phyloP scores from a whole-genome alignment of 2,797 vertebrate genomes.

The Melanogrammus aeglefinus region DNA sequence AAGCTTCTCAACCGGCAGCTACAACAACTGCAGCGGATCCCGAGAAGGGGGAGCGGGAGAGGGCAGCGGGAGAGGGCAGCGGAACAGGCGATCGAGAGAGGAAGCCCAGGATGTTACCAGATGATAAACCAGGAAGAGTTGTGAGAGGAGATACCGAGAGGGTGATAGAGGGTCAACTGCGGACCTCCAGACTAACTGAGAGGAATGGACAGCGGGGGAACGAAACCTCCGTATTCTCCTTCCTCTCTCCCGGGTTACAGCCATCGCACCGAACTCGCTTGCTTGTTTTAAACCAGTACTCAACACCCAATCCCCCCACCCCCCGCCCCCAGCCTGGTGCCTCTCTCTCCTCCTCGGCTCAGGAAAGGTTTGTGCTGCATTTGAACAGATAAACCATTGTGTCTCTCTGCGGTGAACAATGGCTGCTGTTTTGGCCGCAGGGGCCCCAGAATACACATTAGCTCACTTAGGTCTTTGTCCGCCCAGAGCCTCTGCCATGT shows the following conservation, averaged over 20 bases:
- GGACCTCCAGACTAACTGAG: not conserved
- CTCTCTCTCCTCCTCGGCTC: conserved; percentile 43
- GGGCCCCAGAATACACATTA: conserved; percentile 64
- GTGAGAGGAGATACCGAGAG: not conserved
- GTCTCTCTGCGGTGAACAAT: conserved; percentile 66
- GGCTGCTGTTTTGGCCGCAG: conserved; percentile 58
- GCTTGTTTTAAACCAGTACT: no score
- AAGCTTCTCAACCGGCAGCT: not conserved
- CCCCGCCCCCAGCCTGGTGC: conserved; percentile 40
- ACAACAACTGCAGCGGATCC: not conserved
- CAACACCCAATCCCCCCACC: conserved; percentile 11
- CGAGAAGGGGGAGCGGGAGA: not conserved
- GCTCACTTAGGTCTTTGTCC: conserved; percentile 66
- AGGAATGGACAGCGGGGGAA: not conserved
- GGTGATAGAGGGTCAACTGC: not conserved
- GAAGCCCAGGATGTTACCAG: not conserved
- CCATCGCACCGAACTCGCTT: no score
- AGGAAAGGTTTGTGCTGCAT: conserved; percentile 61
- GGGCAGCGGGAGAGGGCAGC: not conserved
- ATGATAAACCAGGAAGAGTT: conserved; percentile 2
- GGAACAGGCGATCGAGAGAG: not conserved
- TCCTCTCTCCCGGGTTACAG: not conserved
- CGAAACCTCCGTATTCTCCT: not conserved
- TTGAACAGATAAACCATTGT: conserved; percentile 74
- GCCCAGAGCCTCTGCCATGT: conserved; percentile 61